A percentile compares a stretch with the other conserved stretches of the same genome.
These are phyloP conservation scores for Nannospalax galili DNA, from an alignment of 2,113 vertebrate genomes.

Conservation along the genomic window DNA sequence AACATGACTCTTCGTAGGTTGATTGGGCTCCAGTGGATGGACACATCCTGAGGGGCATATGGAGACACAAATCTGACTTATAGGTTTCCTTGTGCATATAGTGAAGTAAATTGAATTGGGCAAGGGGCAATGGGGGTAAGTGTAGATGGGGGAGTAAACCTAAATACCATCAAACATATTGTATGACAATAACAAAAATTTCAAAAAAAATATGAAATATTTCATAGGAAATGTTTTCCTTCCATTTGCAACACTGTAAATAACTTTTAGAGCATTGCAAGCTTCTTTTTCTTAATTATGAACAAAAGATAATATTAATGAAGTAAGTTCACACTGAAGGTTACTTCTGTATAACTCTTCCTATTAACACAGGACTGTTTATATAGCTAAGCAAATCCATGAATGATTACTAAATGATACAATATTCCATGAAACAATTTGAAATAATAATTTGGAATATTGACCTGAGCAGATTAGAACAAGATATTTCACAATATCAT, in stretches of 20 bases:
- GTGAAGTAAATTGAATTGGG: no score
- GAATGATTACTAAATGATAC: background rate
- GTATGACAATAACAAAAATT: no score
- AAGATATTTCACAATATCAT: background rate
- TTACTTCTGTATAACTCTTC: background rate
- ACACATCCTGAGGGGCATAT: no score
- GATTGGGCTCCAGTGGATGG: no score
- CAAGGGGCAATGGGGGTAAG: no score
- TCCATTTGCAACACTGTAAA: background rate
- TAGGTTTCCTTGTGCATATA: no score
- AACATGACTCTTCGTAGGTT: no score
- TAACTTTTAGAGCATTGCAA: background rate
- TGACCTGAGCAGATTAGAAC: constrained; percentile 1
- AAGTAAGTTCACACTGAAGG: background rate
- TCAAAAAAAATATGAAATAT: no score
- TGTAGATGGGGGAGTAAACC: no score
- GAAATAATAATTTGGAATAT: background rate
- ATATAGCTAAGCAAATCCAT: background rate
- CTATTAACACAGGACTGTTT: background rate
- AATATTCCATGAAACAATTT: background rate
- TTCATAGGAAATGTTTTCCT: background rate
- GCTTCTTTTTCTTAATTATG: background rate
- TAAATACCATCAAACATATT: no score
- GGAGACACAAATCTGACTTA: no score
- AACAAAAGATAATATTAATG: background rate